Conservation (phyloP, 2,113 vertebrate species). For the Craseonycteris thonglongyai region DNA sequence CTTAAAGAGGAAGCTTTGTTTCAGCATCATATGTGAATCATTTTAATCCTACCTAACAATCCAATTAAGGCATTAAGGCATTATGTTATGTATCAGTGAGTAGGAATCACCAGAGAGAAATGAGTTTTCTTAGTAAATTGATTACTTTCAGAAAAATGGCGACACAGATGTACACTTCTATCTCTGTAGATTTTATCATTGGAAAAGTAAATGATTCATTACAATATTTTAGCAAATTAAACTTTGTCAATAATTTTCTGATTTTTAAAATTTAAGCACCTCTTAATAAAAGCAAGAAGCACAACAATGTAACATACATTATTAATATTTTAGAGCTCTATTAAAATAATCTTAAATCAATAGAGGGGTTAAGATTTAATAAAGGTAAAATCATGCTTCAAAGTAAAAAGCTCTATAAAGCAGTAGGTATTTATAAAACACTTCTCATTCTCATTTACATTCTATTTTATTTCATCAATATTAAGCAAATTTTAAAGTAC, state of each 20-base stretch:
- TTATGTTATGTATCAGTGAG: conserved; percentile 31
- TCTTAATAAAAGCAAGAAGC: conserved; percentile 18
- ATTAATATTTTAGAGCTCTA: neutral
- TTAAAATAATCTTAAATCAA: neutral
- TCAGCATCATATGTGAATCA: conserved; percentile 3
- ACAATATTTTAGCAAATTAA: neutral
- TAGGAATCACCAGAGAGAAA: conserved; percentile 22
- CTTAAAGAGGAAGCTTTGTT: conserved; percentile 36
- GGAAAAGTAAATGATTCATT: neutral
- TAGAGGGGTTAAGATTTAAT: neutral
- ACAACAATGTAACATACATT: neutral
- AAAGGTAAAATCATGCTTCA: neutral
- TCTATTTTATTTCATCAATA: conserved; percentile 11
- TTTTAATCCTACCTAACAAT: conserved; percentile 49
- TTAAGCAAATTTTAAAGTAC: neutral
- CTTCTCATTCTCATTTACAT: neutral
- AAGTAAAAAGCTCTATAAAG: neutral
- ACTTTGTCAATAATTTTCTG: neutral
- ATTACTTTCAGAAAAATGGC: conserved; percentile 29
- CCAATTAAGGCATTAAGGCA: conserved; percentile 35
- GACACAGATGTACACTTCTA: neutral
- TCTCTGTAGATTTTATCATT: neutral
- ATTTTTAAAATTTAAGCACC: neutral
- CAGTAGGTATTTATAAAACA: neutral
- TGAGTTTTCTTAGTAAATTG: conserved; percentile 30